Percentiles rank a stretch among this genome's conserved stretches.
phyloP scores from a whole-genome alignment of 2,888 invertebrate species.

The Poecilobothrus nobilitatus region DNA sequence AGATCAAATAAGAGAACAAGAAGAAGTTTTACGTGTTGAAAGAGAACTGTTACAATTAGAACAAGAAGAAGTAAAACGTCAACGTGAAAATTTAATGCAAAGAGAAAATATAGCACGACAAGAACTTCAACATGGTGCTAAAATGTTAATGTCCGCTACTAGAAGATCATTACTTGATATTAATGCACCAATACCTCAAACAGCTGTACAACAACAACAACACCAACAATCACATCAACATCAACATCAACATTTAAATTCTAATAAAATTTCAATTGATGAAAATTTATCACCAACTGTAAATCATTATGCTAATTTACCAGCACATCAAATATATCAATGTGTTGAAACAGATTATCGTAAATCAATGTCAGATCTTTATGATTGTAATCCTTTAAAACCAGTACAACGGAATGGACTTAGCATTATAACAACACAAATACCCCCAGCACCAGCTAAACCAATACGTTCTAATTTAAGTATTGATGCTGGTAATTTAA shows the following conservation, averaged over 20 bases:
- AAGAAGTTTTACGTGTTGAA: slow-evolving; percentile 70
- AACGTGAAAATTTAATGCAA: slow-evolving; percentile 60
- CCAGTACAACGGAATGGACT: slow-evolving; percentile 20
- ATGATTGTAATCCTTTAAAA: slow-evolving; percentile 37
- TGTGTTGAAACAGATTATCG: slow-evolving; percentile 46
- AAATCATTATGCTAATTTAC: slow-evolving; percentile 42
- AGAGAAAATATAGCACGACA: slow-evolving; percentile 55
- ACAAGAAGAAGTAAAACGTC: slow-evolving; percentile 66
- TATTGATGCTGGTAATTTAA: slow-evolving; percentile 12
- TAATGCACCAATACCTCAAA: slow-evolving; percentile 36
- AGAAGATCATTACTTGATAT: slow-evolving; percentile 59
- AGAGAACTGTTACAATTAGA: slow-evolving; percentile 68
- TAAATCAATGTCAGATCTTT: slow-evolving; percentile 52
- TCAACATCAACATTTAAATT: slow-evolving; percentile 28
- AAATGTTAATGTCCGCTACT: slow-evolving; percentile 44
- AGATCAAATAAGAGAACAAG: slow-evolving; percentile 57
- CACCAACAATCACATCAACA: neutral
- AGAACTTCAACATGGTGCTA: slow-evolving; percentile 44
- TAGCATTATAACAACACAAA: slow-evolving; percentile 32
- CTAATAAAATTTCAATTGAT: slow-evolving; percentile 32
- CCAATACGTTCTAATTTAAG: slow-evolving; percentile 42
- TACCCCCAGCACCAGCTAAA: slow-evolving; percentile 51
- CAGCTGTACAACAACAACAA: slow-evolving; percentile 25
- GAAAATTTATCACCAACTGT: slow-evolving; percentile 25
- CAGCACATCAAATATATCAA: slow-evolving; percentile 29